Base-by-base conservation (phyloP, 1,140 invertebrate species). In the Antheraea mylitta region DNA sequence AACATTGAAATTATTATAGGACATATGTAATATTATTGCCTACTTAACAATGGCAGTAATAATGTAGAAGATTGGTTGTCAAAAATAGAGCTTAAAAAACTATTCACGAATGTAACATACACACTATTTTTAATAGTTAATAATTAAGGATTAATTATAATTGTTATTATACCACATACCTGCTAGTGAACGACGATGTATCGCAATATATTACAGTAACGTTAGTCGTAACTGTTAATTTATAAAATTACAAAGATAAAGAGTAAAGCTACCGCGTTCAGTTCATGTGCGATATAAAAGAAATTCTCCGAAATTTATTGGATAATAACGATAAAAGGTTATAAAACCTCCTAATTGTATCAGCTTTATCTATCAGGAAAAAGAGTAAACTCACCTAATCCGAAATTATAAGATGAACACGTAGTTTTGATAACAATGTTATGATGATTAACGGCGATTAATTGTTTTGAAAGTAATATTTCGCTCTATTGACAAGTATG, bases 161-260 rank as follows among this genome's bases (percentile, higher is more conserved):
- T 13, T 53, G 45, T 53, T 13, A 53, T n/a, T n/a, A 53, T 53
- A 58, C 16, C 16, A 60, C 69, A 70, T 66, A 75, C 76, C 70
- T 76, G 69, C 66, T 58, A 62, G 70, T 16, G 58, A 10, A 67
- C 70, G 70, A 13, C 45, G 16, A 13, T 16, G 45, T 53, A 13
- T 53, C 45, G 45, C 16, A n/a, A 13, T 53, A 53, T 53, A 13
- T 53, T 53, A 53, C 45, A 53, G 11, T 16, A 53, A 0, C 16
- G 45, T 53, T 53, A 53, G 7, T n/a, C 11, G 4, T 53, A 53
- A 13, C 45, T 53, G 8, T 67, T 68, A 59, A 68, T 58, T 58
- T 30, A 66, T 66, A 19, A 63, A 62, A 67, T 36, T 38, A 16
- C 58, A 48, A 67, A 67, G 64, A 61, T 67, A 30, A 37, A 65